Evolutionary conservation across 2,888 invertebrate species (phyloP).

Genomic region (Crematogaster levior): DNA sequence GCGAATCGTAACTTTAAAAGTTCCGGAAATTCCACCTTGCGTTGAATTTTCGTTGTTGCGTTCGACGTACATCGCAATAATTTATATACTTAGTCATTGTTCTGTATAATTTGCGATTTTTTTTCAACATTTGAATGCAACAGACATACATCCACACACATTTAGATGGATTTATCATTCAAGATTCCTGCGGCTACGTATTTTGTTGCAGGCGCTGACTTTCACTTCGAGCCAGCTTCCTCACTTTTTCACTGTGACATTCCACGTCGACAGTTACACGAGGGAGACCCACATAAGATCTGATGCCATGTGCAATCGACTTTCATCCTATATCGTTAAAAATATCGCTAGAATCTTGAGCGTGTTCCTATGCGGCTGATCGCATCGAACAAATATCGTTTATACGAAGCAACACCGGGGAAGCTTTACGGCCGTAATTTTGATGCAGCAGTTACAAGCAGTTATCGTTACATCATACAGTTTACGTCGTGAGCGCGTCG

Average conservation of each 20-base stretch:
- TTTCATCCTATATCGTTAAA: constrained; percentile 24
- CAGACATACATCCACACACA: not conserved
- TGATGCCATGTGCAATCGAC: not conserved
- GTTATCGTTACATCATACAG: constrained; percentile 38
- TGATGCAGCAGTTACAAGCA: not conserved
- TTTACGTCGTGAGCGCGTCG: not conserved
- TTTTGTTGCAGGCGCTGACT: constrained; percentile 16
- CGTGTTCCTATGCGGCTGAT: constrained; percentile 5
- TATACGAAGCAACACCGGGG: constrained; percentile 3
- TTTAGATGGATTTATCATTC: constrained; percentile 19
- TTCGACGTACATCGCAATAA: not conserved
- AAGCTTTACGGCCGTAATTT: constrained; percentile 24
- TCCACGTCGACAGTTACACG: constrained; percentile 20
- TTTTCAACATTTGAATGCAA: not conserved
- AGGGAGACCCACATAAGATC: not conserved
- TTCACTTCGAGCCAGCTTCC: constrained; percentile 23
- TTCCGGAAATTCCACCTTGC: not conserved
- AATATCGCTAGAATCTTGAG: constrained; percentile 3
- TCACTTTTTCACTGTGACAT: constrained; percentile 26
- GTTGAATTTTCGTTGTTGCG: not conserved
- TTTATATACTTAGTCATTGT: not conserved
- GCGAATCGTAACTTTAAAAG: not conserved
- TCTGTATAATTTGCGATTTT: not conserved
- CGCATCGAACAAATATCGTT: constrained; percentile 24
- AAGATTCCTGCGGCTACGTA: not conserved